phyloP scores from a whole-genome alignment of 2,888 invertebrate species.

The Spatulosminthurus flaviceps region DNA sequence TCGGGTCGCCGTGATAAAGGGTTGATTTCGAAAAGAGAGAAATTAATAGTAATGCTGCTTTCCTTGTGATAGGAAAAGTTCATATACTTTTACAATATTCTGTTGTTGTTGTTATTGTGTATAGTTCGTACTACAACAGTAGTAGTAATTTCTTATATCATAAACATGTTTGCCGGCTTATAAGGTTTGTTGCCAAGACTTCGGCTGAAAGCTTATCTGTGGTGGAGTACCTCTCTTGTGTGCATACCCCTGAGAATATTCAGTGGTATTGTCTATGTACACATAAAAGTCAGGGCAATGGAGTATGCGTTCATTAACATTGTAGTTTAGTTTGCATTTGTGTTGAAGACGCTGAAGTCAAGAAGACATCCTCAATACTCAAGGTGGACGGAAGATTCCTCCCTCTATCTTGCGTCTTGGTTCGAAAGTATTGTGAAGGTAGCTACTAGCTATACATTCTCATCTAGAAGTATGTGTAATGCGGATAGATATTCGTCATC shows the following conservation, averaged over 20 bases:
- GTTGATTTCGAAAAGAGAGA: slow-evolving; percentile 30
- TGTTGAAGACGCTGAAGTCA: background rate
- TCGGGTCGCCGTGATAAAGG: slow-evolving; percentile 38
- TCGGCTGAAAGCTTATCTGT: too few species aligned
- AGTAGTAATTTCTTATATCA: background rate
- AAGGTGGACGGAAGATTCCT: background rate
- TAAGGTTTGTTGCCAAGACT: too few species aligned
- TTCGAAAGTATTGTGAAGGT: background rate
- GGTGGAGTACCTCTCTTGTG: too few species aligned
- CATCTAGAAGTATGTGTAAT: background rate
- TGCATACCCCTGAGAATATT: background rate
- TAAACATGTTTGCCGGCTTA: too few species aligned
- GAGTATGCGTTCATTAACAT: slow-evolving; percentile 27
- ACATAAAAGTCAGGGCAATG: background rate
- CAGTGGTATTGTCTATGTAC: background rate
- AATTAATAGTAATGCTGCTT: slow-evolving; percentile 26
- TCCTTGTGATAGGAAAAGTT: background rate
- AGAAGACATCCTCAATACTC: background rate
- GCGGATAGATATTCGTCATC: slow-evolving; percentile 30
- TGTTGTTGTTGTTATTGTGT: background rate
- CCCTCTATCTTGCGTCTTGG: background rate
- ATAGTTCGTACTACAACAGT: background rate
- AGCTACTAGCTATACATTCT: background rate
- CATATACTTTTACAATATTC: background rate
- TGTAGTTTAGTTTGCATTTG: background rate